Conservation (phyloP, 2,888 invertebrate species). For the Leucozona laternaria region DNA sequence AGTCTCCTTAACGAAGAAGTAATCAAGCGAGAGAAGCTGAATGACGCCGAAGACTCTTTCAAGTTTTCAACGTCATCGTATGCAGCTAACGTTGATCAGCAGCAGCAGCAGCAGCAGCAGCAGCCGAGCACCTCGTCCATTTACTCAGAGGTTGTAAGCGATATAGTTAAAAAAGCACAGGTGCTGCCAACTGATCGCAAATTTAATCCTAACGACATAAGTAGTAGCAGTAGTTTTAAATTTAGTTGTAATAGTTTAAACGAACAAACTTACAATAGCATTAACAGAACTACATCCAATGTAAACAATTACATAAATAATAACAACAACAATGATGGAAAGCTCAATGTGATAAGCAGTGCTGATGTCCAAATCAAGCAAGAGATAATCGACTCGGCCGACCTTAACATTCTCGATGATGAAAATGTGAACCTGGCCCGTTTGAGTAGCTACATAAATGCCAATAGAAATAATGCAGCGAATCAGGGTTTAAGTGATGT, state of each 20-base stretch:
- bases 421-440: slow-evolving; percentile 83
- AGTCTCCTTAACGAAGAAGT: slow-evolving; percentile 76
- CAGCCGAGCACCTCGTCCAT: slow-evolving; percentile 48
- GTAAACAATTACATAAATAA: slow-evolving; percentile 77
- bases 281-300: slow-evolving; percentile 77
- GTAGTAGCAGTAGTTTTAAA: slow-evolving; percentile 74
- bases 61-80: slow-evolving; percentile 39
- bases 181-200: slow-evolving; percentile 55
- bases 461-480: slow-evolving; percentile 68
- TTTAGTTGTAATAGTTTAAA: slow-evolving; percentile 76
- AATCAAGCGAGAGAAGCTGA: slow-evolving; percentile 79
- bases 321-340: slow-evolving; percentile 82
- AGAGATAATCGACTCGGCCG: slow-evolving; percentile 79
- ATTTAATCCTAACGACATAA: slow-evolving; percentile 67
- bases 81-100: slow-evolving; percentile 49
- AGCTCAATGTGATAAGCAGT: slow-evolving; percentile 83
- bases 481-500: slow-evolving; percentile 58
- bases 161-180: slow-evolving; percentile 51
- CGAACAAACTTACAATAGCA: slow-evolving; percentile 77
- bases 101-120: slow-evolving; percentile 50
- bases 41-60: slow-evolving; percentile 74
- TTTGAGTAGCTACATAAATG: slow-evolving; percentile 81
- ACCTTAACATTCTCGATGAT: slow-evolving; percentile 79
- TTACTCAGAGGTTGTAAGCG: slow-evolving; percentile 50
- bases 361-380: slow-evolving; percentile 81